Percentiles rank a stretch among this genome's conserved stretches.
Evolutionary conservation across 2,797 vertebrate species (phyloP).

Genomic region (Pseudomugil tenellus): DNA sequence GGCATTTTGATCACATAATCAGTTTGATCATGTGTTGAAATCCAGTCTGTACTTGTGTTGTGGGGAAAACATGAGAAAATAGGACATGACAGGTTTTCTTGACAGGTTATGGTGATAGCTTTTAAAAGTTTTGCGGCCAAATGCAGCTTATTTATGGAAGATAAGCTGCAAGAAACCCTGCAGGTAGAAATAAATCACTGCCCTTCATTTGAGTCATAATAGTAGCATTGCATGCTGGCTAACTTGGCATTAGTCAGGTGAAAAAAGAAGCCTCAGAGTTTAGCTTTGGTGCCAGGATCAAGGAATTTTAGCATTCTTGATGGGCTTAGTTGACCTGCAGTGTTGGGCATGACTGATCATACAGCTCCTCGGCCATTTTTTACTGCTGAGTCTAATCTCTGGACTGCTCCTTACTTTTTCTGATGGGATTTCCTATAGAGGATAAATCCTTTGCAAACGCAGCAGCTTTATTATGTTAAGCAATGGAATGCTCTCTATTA

Average conservation of each 20-base stretch:
- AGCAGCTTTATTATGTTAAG: conserved; percentile 32
- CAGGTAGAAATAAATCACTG: conserved; percentile 4
- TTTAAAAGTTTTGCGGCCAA: conserved; percentile 20
- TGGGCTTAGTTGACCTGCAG: conserved; percentile 67
- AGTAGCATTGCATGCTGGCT: conserved; percentile 21
- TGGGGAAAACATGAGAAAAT: conserved; percentile 1
- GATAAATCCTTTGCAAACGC: conserved; percentile 37
- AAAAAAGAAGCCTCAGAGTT: conserved; percentile 48
- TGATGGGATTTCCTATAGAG: conserved; percentile 43
- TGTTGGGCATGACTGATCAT: conserved; percentile 65
- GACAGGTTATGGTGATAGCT: conserved; percentile 5
- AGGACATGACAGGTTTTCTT: conserved; percentile 17
- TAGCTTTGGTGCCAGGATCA: conserved; percentile 62
- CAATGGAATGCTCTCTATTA: conserved; percentile 13
- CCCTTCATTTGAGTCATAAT: conserved; percentile 6
- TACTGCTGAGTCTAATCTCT: conserved; percentile 51
- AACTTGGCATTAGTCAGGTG: conserved; percentile 54
- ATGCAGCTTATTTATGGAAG: conserved; percentile 19
- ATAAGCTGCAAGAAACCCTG: conserved; percentile 19
- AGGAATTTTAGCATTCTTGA: conserved; percentile 72
- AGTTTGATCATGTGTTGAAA: conserved; percentile 2
- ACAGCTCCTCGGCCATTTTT: conserved; percentile 52
- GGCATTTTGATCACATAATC: conserved; percentile 8
- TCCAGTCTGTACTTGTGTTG: neutral
- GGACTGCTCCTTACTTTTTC: conserved; percentile 32